Percentiles rank a stretch among this genome's conserved stretches.
These are phyloP conservation scores for Dioctria linearis DNA, from an alignment of 2,888 invertebrate genomes.

Conservation along the genomic window DNA sequence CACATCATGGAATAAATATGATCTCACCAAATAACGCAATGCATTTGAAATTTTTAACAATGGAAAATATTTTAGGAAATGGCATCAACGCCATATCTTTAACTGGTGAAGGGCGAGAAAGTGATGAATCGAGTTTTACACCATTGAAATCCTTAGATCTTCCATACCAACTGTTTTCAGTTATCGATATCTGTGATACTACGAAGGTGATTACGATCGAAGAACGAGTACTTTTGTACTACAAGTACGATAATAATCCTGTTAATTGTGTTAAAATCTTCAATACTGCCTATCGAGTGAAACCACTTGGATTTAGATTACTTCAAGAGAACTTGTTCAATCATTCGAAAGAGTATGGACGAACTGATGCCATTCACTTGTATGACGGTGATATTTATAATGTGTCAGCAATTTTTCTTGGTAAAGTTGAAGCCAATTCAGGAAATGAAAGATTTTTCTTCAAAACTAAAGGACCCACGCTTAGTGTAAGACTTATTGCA, in stretches of 20 bases:
- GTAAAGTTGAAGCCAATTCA: conserved; percentile 81
- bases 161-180: conserved; percentile 92
- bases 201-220: conserved; percentile 92
- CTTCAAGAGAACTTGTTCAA: conserved; percentile 94
- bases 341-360: conserved; percentile 84
- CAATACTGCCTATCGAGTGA: conserved; percentile 86
- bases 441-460: conserved; percentile 83
- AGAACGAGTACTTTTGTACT: conserved; percentile 92
- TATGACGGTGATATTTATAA: conserved; percentile 96
- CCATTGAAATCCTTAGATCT: conserved; percentile 86
- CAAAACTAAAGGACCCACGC: conserved; percentile 81
- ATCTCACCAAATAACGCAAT: conserved; percentile 90
- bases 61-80: conserved; percentile 88
- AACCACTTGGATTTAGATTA: conserved; percentile 90
- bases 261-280: conserved; percentile 99
- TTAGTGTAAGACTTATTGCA: conserved; percentile 93
- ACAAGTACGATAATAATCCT: conserved; percentile 96
- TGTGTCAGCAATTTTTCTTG: conserved; percentile 81
- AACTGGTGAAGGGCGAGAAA: conserved; percentile 92
- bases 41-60: conserved; percentile 81
- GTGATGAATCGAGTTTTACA: conserved; percentile 89
- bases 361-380: conserved; percentile 86
- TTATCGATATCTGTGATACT: conserved; percentile 97
- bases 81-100: conserved; percentile 92
- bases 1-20: conserved; percentile 92